Conservation (phyloP, 2,888 invertebrate genomes). For the Drosophila affinis region DNA sequence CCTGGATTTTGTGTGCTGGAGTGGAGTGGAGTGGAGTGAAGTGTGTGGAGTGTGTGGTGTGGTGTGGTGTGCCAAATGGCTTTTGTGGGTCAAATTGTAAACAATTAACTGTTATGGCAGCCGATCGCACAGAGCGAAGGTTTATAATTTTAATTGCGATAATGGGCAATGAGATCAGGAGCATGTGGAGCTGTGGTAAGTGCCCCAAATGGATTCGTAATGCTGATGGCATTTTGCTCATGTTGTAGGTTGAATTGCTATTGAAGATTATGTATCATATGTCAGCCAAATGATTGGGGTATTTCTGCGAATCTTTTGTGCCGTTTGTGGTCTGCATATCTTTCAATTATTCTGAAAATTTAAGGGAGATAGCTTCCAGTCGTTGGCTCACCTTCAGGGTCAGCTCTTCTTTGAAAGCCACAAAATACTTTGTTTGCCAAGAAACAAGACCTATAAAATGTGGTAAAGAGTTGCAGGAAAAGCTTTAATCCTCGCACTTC, state of each 20-base stretch:
- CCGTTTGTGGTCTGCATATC: background rate
- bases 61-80: slow-evolving; percentile 31
- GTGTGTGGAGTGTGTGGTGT: slow-evolving; percentile 12
- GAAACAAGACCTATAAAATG: background rate
- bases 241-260: background rate
- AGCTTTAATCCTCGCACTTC: slow-evolving; percentile 2
- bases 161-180: slow-evolving; percentile 31
- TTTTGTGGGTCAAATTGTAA: slow-evolving; percentile 44
- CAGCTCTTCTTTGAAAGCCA: background rate
- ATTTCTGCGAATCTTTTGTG: background rate
- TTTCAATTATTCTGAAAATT: background rate
- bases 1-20: slow-evolving; percentile 14
- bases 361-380: background rate
- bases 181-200: slow-evolving; percentile 18
- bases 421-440: background rate
- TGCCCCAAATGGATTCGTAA: slow-evolving; percentile 18
- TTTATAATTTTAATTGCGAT: slow-evolving; percentile 34
- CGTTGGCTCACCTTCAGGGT: background rate
- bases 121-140: slow-evolving; percentile 38
- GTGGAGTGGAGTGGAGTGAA: background rate
- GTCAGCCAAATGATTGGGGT: too few species aligned
- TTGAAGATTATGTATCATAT: background rate
- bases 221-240: slow-evolving; percentile 7
- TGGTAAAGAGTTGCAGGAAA: background rate
- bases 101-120: slow-evolving; percentile 50